Conservation (phyloP, 35 echinoderm and acorn worm genomes). For the Eucidaris tribuloides region DNA sequence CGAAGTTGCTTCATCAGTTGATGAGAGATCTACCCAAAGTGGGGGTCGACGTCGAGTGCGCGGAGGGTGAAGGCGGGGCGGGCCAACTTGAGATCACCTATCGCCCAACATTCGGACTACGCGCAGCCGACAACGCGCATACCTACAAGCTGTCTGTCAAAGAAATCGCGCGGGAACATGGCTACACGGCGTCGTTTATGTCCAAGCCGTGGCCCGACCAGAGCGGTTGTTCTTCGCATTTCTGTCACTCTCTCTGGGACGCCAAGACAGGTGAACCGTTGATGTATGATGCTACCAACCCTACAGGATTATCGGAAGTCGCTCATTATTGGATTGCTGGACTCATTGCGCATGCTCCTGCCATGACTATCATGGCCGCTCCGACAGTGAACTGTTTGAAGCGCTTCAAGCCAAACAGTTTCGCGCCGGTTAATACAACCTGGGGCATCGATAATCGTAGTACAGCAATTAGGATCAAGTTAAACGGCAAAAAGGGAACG, state of each 20-base stretch:
- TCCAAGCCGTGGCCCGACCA: conserved; percentile 17
- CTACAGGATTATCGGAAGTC: conserved; percentile 24
- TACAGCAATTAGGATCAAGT: conserved; percentile 31
- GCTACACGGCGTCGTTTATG: conserved; percentile 62
- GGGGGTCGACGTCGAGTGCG: conserved; percentile 55
- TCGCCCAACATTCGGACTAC: conserved; percentile 47
- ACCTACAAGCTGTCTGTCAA: conserved; percentile 60
- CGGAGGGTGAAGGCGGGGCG: conserved; percentile 19
- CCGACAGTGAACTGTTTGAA: conserved; percentile 61
- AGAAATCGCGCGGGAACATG: conserved; percentile 47
- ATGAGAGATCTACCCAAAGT: conserved; percentile 40
- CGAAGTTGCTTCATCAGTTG: conserved; percentile 27
- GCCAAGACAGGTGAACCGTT: conserved; percentile 10
- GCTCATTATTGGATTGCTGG: conserved; percentile 66
- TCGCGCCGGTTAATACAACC: conserved; percentile 34
- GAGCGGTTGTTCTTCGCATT: background rate
- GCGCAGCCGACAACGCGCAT: conserved; percentile 49
- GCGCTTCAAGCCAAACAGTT: conserved; percentile 23
- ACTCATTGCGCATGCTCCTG: conserved; percentile 41
- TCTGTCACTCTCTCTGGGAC: conserved; percentile 52
- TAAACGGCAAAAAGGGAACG: conserved; percentile 32
- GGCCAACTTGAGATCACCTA: conserved; percentile 63
- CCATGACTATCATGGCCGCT: conserved; percentile 28
- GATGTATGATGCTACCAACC: conserved; percentile 26
- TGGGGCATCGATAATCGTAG: conserved; percentile 68